phyloP scores from a whole-genome alignment of 1,140 invertebrate genomes.

The Bicyclus anynana region DNA sequence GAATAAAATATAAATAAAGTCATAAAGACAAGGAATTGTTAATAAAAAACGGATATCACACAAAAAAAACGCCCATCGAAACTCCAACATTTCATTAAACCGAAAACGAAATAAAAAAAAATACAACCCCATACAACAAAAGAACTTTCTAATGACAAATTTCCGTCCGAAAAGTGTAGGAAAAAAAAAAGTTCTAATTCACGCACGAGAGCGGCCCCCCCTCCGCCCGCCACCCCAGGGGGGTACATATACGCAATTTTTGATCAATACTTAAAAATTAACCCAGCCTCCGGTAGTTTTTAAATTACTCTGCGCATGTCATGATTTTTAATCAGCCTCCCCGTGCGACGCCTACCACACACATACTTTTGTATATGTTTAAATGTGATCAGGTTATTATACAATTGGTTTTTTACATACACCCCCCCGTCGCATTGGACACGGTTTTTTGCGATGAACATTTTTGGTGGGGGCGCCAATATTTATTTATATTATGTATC shows the following conservation, averaged over 20 bases:
- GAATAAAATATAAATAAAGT: too few relatives aligned
- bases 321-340: constrained; percentile 68
- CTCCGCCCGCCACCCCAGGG: constrained; percentile 20
- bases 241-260: constrained; percentile 61
- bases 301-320: constrained; percentile 74
- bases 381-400: constrained; percentile 46
- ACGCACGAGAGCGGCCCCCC: constrained; percentile 40
- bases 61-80: neutral
- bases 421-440: constrained; percentile 21
- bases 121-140: constrained; percentile 30
- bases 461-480: constrained; percentile 1
- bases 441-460: constrained; percentile 14
- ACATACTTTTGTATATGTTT: constrained; percentile 42
- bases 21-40: too few relatives aligned
- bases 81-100: neutral
- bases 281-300: constrained; percentile 70
- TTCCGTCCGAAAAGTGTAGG: constrained; percentile 31
- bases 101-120: neutral
- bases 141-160: constrained; percentile 63
- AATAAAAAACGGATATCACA: neutral
- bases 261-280: constrained; percentile 76
- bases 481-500: constrained; percentile 2
- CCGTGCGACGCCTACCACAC: constrained; percentile 54
- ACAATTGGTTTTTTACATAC: constrained; percentile 47
- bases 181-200: constrained; percentile 61